A percentile compares a stretch with the other conserved stretches of the same genome.
These are phyloP conservation scores for Lerista edwardsae DNA, from an alignment of 2,797 vertebrate species.

Conservation along the genomic window DNA sequence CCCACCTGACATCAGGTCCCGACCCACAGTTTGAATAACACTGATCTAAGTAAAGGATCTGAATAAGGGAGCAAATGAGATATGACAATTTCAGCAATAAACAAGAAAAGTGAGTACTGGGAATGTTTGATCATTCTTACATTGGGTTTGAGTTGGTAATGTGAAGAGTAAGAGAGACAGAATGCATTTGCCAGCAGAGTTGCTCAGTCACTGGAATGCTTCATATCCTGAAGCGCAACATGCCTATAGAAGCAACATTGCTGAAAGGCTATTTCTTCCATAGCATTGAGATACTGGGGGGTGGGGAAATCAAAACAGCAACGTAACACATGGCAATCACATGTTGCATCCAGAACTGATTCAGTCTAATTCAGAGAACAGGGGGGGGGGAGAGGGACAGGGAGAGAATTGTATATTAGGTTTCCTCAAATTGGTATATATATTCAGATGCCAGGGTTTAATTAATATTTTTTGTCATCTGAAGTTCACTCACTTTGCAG, in stretches of 20 bases:
- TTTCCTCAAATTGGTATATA: constrained; percentile 53
- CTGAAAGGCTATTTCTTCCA: neutral
- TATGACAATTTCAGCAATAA: neutral
- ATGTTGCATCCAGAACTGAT: constrained; percentile 36
- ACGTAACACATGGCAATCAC: neutral
- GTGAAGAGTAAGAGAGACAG: neutral
- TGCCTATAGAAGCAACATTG: neutral
- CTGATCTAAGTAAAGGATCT: too few species aligned
- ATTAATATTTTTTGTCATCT: constrained; percentile 79
- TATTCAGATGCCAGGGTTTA: constrained; percentile 63
- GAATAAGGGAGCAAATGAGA: neutral
- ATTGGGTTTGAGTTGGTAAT: neutral
- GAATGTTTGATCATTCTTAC: neutral
- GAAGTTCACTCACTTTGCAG: constrained; percentile 73
- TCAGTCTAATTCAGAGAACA: too few species aligned
- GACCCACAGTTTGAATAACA: too few species aligned
- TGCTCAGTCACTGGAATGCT: neutral
- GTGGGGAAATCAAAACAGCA: neutral
- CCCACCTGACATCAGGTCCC: too few species aligned
- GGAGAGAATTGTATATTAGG: constrained; percentile 17
- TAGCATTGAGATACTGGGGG: neutral
- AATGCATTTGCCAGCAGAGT: neutral
- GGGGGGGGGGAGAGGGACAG: too few species aligned
- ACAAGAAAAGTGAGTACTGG: neutral
- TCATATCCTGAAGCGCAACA: neutral